Percentiles rank a stretch among this genome's conserved stretches.
Evolutionary conservation across 1,140 invertebrate species (phyloP).

Genomic region (Drosophila lowei): DNA sequence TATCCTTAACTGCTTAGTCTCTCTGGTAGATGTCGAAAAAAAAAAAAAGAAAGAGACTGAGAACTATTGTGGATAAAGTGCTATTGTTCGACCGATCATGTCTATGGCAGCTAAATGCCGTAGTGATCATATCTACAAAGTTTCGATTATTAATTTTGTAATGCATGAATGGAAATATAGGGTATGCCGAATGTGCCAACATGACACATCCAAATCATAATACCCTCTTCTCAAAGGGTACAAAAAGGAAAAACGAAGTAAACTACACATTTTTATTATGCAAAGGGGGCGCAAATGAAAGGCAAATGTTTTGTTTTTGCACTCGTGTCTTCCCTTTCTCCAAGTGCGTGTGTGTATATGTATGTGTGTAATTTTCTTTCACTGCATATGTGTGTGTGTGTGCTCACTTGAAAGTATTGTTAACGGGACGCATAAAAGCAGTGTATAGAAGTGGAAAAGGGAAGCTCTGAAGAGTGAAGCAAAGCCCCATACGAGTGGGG

Average conservation of each 20-base stretch:
- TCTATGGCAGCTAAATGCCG: too few relatives aligned
- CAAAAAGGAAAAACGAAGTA: conserved; percentile 50
- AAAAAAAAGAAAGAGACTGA: too few relatives aligned
- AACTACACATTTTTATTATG: conserved; percentile 82
- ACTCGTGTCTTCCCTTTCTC: conserved; percentile 33
- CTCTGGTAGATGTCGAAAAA: too few relatives aligned
- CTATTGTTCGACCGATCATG: too few relatives aligned
- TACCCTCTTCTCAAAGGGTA: too few relatives aligned
- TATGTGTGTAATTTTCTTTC: conserved; percentile 42
- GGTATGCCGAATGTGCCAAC: too few relatives aligned
- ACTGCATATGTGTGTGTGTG: conserved; percentile 50
- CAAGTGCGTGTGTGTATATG: conserved; percentile 2
- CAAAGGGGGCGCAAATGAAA: conserved; percentile 80
- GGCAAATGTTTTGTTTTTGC: conserved; percentile 79
- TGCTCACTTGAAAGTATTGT: conserved; percentile 76
- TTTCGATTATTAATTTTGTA: too few relatives aligned
- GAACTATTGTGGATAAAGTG: too few relatives aligned
- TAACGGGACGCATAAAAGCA: conserved; percentile 63
- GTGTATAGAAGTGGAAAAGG: not conserved
- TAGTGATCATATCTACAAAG: too few relatives aligned
- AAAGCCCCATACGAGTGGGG: conserved; percentile 19
- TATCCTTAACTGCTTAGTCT: too few relatives aligned
- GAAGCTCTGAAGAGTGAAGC: not conserved
- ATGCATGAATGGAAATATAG: too few relatives aligned
- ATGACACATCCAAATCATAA: too few relatives aligned